phyloP scores from a whole-genome alignment of 2,888 invertebrate species.

The Acronicta aceris region DNA sequence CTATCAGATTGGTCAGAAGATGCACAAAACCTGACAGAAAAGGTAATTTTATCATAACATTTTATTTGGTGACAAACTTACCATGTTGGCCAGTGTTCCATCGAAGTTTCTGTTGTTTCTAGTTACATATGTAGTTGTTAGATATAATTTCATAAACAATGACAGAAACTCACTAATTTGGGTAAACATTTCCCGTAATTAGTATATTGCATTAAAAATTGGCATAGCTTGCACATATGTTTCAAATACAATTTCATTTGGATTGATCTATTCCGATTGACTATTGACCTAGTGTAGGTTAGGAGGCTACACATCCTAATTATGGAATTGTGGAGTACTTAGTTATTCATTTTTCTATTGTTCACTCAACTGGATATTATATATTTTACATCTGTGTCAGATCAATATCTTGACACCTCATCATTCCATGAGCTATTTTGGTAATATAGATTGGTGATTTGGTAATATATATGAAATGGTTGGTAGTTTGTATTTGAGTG shows the following conservation, averaged over 20 bases:
- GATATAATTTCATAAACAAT: not conserved
- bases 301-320: too few species aligned
- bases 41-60: conserved; percentile 89
- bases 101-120: conserved; percentile 16
- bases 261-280: too few species aligned
- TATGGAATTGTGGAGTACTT: too few species aligned
- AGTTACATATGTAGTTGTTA: conserved; percentile 1
- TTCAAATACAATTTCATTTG: not conserved
- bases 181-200: conserved; percentile 2
- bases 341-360: too few species aligned
- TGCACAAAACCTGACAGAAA: conserved; percentile 99
- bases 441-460: too few species aligned
- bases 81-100: conserved; percentile 58
- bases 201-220: not conserved
- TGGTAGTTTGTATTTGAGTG: too few species aligned
- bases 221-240: conserved; percentile 28
- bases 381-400: too few species aligned
- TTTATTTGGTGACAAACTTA: conserved; percentile 7
- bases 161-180: conserved; percentile 11
- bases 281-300: too few species aligned
- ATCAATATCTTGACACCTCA: conserved; percentile 38
- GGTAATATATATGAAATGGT: too few species aligned
- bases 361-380: too few species aligned
- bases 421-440: conserved; percentile 6
- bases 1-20: conserved; percentile 98